Percentiles rank a stretch among this genome's conserved stretches.
These are phyloP conservation scores for Dallia pectoralis DNA, from an alignment of 2,797 vertebrate genomes.

Conservation along the genomic window DNA sequence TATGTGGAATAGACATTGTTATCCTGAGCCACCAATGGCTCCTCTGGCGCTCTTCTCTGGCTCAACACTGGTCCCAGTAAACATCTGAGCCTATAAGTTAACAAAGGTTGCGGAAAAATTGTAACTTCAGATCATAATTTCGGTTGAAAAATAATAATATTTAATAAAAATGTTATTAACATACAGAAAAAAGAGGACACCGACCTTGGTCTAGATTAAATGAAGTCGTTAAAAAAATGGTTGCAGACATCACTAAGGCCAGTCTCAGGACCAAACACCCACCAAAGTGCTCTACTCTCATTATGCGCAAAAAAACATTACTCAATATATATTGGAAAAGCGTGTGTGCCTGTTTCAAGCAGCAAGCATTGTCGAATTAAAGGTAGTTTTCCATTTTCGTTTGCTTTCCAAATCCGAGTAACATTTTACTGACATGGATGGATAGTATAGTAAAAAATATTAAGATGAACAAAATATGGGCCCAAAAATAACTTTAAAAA, in stretches of 20 bases:
- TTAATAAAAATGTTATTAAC: constrained; percentile 23
- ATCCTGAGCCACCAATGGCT: constrained; percentile 71
- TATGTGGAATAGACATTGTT: constrained; percentile 77
- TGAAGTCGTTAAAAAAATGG: neutral
- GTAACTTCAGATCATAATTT: constrained; percentile 83
- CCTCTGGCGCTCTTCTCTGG: constrained; percentile 66
- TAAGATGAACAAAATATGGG: neutral
- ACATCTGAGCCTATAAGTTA: constrained; percentile 85
- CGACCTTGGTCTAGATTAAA: neutral
- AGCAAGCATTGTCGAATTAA: neutral
- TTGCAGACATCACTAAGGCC: neutral
- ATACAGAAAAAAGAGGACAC: neutral
- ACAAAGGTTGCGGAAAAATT: constrained; percentile 75
- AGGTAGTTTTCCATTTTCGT: neutral
- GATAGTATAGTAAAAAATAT: neutral
- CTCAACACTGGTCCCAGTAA: constrained; percentile 76
- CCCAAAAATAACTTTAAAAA: neutral
- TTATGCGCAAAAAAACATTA: neutral
- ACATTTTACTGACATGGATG: neutral
- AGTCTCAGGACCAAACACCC: neutral
- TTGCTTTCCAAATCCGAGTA: neutral
- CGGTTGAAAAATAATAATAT: constrained; percentile 77
- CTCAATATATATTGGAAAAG: neutral
- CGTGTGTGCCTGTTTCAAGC: neutral
- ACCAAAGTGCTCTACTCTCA: neutral